Percentiles rank a stretch among this genome's conserved stretches.
Conservation (phyloP, 2,113 vertebrate genomes). For the Eulemur macaco region DNA sequence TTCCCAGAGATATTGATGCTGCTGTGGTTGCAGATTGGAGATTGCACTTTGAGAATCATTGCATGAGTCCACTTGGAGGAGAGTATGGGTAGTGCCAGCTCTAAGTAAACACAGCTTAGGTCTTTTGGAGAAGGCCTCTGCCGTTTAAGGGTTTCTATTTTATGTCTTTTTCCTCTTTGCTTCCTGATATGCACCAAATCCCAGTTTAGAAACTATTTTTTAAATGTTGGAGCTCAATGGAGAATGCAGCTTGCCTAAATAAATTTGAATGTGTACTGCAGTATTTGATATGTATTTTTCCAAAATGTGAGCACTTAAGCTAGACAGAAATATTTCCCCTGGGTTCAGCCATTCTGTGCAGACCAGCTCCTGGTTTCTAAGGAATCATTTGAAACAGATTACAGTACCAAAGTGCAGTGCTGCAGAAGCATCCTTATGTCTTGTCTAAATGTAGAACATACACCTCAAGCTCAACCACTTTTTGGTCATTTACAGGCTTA, state of each 20-base stretch:
- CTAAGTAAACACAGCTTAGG: background rate
- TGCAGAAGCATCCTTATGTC: background rate
- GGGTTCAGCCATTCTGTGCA: background rate
- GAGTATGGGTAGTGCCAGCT: background rate
- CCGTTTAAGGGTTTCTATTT: background rate
- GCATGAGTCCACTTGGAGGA: background rate
- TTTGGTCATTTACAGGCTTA: constrained; percentile 43
- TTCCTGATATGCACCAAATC: background rate
- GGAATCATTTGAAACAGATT: background rate
- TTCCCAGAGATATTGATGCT: background rate
- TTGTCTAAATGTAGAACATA: background rate
- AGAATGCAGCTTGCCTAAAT: constrained; percentile 15
- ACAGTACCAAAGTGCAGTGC: background rate
- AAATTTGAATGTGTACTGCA: constrained; percentile 37
- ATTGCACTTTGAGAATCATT: background rate
- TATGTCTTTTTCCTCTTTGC: background rate
- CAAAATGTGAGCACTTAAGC: constrained; percentile 50
- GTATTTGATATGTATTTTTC: constrained; percentile 40
- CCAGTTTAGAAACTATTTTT: constrained; percentile 13
- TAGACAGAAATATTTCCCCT: constrained; percentile 43
- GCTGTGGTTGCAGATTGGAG: background rate
- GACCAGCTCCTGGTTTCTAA: constrained; percentile 34
- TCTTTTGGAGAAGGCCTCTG: background rate
- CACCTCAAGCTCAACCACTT: background rate
- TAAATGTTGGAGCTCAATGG: constrained; percentile 7